Evolutionary conservation across 2,113 vertebrate species (phyloP).

Genomic region (Thamnophis sirtalis): DNA sequence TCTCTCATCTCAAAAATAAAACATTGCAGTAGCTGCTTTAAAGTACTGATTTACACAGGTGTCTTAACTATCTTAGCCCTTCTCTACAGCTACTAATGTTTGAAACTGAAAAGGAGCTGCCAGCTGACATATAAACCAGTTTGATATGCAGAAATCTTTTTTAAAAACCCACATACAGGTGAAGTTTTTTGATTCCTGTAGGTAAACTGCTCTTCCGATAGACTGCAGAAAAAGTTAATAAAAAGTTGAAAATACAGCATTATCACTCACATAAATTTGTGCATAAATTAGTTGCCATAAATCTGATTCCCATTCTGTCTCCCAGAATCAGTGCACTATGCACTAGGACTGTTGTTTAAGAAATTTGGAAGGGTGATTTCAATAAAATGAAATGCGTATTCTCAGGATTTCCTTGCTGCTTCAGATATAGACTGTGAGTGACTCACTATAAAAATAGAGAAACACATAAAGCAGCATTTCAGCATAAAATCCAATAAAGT

Average conservation of each 20-base stretch:
- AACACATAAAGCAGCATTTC: background rate
- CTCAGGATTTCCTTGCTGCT: background rate
- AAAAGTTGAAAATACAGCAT: background rate
- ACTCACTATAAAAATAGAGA: background rate
- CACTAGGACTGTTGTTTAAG: background rate
- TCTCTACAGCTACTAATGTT: background rate
- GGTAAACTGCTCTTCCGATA: background rate
- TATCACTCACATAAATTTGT: background rate
- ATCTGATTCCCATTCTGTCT: background rate
- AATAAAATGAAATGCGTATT: background rate
- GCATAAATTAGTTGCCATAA: background rate
- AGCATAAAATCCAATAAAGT: background rate
- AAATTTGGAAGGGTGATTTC: background rate
- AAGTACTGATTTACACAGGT: background rate
- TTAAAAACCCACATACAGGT: background rate
- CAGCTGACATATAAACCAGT: background rate
- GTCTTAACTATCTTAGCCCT: background rate
- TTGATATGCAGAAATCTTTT: background rate
- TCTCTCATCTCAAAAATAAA: background rate
- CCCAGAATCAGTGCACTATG: background rate
- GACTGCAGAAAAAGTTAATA: background rate
- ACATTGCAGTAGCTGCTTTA: background rate
- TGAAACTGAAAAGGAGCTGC: background rate
- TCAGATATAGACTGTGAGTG: background rate
- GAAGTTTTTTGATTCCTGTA: background rate